Percentiles rank a stretch among this genome's conserved stretches.
Conservation (phyloP, 2,888 invertebrate species). For the Formica aserva region DNA sequence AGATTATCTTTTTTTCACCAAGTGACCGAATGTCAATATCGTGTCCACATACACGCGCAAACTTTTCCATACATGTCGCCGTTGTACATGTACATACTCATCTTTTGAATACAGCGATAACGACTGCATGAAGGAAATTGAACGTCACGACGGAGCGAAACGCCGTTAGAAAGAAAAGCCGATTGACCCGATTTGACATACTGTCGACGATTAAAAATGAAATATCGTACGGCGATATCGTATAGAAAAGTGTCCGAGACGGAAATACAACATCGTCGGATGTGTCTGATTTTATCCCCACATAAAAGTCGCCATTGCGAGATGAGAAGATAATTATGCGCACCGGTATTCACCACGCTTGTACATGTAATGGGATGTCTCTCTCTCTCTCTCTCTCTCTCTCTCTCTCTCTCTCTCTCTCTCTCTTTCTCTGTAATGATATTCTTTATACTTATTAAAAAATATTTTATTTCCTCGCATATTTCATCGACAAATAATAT, state of each 20-base stretch:
- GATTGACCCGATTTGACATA: conserved; percentile 53
- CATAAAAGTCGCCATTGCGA: conserved; percentile 31
- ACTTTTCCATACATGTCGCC: conserved; percentile 40
- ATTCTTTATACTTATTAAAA: not conserved
- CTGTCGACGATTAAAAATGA: conserved; percentile 56
- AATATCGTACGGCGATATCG: conserved; percentile 50
- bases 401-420: not conserved
- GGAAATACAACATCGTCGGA: conserved; percentile 41
- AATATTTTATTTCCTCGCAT: not conserved
- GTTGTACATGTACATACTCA: conserved; percentile 37
- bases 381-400: not conserved
- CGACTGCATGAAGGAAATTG: conserved; percentile 57
- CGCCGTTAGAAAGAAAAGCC: conserved; percentile 57
- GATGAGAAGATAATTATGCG: conserved; percentile 35
- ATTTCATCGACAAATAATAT: not conserved
- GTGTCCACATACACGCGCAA: conserved; percentile 32
- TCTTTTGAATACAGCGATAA: conserved; percentile 56
- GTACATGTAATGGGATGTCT: not conserved
- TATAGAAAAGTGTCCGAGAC: conserved; percentile 51
- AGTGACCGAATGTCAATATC: conserved; percentile 56
- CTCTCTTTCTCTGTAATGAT: not conserved
- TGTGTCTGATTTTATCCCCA: conserved; percentile 31
- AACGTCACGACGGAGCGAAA: conserved; percentile 56
- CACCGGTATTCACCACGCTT: not conserved
- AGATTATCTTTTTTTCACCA: conserved; percentile 15